phyloP scores from a whole-genome alignment of 2,797 vertebrate species.

The Tragopan temminckii region DNA sequence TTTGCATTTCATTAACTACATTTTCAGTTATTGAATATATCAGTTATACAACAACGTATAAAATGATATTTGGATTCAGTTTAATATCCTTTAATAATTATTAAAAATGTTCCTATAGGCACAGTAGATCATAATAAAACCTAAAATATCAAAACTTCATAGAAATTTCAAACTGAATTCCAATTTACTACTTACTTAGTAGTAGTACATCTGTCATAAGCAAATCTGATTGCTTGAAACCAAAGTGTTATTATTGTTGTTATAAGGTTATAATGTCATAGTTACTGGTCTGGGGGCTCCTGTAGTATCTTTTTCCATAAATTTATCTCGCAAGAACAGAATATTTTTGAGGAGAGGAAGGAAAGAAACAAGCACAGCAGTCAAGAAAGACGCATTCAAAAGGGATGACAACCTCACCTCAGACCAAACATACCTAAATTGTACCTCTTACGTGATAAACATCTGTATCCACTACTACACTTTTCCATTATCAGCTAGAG shows the following conservation, averaged over 20 bases:
- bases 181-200: not conserved
- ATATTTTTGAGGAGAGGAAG: not conserved
- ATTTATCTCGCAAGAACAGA: not conserved
- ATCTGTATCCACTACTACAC: not conserved
- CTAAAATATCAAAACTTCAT: not conserved
- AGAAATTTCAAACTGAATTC: not conserved
- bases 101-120: not conserved
- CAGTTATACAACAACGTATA: not conserved
- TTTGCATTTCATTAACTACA: not conserved
- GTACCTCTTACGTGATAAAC: not conserved
- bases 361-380: not conserved
- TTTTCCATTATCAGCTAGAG: not conserved
- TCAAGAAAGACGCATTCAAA: not conserved
- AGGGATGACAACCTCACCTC: not conserved
- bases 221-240: not conserved
- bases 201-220: not conserved
- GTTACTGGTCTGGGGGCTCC: not conserved
- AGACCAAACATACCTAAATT: not conserved
- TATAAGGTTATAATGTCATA: not conserved
- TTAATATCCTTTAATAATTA: not conserved
- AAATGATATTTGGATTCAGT: not conserved
- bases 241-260: not conserved
- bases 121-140: not conserved
- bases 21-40: not conserved
- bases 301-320: not conserved